Percentiles rank a stretch among this genome's conserved stretches.
These are phyloP conservation scores for Ictalurus furcatus DNA, from an alignment of 2,113 vertebrate genomes.

Conservation along the genomic window DNA sequence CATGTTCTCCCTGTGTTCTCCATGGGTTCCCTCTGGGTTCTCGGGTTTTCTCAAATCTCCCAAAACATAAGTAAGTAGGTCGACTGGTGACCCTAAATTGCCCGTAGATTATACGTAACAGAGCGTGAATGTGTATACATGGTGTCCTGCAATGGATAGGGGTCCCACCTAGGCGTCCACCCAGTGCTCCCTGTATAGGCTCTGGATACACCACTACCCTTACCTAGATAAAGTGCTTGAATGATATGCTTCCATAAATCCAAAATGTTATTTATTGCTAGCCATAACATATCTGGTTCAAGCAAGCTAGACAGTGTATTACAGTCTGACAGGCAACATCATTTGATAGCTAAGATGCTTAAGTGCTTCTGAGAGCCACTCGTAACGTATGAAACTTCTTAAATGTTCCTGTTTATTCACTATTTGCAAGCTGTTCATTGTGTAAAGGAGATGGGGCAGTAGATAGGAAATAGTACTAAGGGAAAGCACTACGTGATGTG, in stretches of 20 bases:
- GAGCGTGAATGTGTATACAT: neutral
- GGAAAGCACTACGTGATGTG: neutral
- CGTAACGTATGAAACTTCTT: neutral
- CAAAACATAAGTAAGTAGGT: neutral
- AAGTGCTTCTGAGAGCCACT: neutral
- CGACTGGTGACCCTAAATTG: neutral
- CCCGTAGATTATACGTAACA: neutral
- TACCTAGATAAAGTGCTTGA: neutral
- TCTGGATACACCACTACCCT: neutral
- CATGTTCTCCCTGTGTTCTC: neutral
- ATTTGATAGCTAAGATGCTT: neutral
- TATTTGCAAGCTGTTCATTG: slow-evolving; percentile 1
- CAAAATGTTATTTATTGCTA: neutral
- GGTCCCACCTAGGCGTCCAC: neutral
- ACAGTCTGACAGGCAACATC: neutral
- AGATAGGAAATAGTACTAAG: neutral
- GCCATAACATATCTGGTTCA: neutral
- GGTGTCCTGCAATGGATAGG: neutral
- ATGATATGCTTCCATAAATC: neutral
- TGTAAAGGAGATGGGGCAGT: neutral
- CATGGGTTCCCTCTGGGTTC: neutral
- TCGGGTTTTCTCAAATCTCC: neutral
- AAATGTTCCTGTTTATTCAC: neutral
- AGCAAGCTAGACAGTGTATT: neutral
- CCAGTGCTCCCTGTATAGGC: neutral